Percentiles rank a stretch among this genome's conserved stretches.
Evolutionary conservation across 1,140 invertebrate species (phyloP).

Genomic region (Melanaphis sacchari): DNA sequence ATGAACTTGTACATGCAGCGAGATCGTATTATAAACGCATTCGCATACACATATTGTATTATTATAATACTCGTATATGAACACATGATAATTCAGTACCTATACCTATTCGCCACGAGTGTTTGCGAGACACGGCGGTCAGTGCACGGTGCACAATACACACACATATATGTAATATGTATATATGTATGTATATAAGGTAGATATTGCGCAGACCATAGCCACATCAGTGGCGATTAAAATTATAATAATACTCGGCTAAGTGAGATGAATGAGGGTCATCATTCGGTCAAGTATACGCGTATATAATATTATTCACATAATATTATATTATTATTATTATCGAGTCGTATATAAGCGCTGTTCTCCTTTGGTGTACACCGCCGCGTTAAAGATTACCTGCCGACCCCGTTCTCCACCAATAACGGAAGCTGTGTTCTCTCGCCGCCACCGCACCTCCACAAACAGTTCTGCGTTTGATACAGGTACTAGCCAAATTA

Average conservation of each 20-base stretch:
- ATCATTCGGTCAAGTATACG: conserved; percentile 40
- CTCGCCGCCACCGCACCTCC: not conserved
- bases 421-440: not conserved
- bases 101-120: not conserved
- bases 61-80: not conserved
- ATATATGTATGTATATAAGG: not conserved
- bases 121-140: not conserved
- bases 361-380: not conserved
- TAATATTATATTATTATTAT: conserved; percentile 36
- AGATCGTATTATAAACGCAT: conserved; percentile 14
- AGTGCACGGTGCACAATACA: too few relatives aligned
- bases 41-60: not conserved
- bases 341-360: not conserved
- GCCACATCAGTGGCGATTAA: not conserved
- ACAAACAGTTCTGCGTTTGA: not conserved
- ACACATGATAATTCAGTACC: not conserved
- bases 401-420: not conserved
- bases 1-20: not conserved
- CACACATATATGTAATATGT: not conserved
- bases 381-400: not conserved
- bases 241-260: not conserved
- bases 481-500: not conserved
- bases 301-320: not conserved
- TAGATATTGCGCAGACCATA: not conserved
- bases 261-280: conserved; percentile 44